Evolutionary conservation across 1,140 invertebrate species (phyloP).

Genomic region (Diploscapter pachys): DNA sequence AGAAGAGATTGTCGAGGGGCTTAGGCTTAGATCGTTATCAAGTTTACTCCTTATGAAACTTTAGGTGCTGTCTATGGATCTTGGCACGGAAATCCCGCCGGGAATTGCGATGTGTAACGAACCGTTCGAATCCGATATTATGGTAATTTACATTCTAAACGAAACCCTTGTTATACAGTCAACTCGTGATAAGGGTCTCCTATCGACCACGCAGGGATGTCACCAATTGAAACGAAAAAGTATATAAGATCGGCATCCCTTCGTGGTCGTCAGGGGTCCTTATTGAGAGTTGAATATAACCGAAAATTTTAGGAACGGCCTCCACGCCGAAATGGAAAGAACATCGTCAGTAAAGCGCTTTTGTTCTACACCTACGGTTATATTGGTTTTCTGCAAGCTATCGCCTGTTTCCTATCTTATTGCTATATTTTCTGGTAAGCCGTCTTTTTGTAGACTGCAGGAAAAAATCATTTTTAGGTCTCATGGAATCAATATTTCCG

Average conservation of each 20-base stretch:
- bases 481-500: constrained; percentile 13
- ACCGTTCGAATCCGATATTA: constrained; percentile 53
- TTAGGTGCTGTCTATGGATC: constrained; percentile 38
- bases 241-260: no score
- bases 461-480: constrained; percentile 14
- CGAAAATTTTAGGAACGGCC: constrained; percentile 26
- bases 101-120: constrained; percentile 54
- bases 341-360: constrained; percentile 36
- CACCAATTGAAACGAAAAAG: no score
- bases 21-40: constrained; percentile 31
- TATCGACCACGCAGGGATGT: no score
- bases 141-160: constrained; percentile 35
- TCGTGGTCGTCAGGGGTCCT: no score
- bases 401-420: constrained; percentile 31
- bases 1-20: background rate
- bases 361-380: constrained; percentile 37
- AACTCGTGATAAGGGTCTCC: no score
- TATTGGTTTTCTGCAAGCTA: constrained; percentile 27
- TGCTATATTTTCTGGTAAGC: constrained; percentile 20
- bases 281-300: no score
- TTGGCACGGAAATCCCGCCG: constrained; percentile 40
- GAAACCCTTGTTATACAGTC: no score
- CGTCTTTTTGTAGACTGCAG: background rate
- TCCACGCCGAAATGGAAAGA: constrained; percentile 1
- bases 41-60: constrained; percentile 40